Percentiles rank a stretch among this genome's conserved stretches.
Evolutionary conservation across 2,113 vertebrate genomes (phyloP).

Genomic region (Oceanites oceanicus): DNA sequence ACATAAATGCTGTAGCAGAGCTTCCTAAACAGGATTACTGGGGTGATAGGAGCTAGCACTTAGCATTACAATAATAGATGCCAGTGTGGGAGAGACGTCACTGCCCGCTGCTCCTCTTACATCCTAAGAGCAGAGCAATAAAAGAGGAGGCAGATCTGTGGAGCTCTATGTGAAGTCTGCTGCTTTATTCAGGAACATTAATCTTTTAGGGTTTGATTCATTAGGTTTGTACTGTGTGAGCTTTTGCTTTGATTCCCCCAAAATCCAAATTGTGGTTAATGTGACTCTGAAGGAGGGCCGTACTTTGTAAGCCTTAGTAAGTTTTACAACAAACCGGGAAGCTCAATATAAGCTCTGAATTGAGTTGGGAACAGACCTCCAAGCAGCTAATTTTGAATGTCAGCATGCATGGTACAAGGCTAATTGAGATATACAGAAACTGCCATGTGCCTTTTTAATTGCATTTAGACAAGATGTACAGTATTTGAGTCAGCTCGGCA

Average conservation of each 20-base stretch:
- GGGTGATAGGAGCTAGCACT: neutral
- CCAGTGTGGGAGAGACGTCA: neutral
- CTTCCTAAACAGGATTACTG: neutral
- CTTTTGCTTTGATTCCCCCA: neutral
- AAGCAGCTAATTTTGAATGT: neutral
- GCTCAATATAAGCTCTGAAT: neutral
- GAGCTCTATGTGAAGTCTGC: neutral
- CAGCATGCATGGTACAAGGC: neutral
- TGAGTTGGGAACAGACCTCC: neutral
- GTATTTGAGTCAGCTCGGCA: constrained; percentile 43
- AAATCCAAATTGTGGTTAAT: neutral
- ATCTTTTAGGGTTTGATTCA: neutral
- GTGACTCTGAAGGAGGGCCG: neutral
- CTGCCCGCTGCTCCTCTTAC: neutral
- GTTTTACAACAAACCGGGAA: neutral
- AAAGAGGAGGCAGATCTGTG: neutral
- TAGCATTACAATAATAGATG: neutral
- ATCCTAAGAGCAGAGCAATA: neutral
- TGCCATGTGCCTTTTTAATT: constrained; percentile 25
- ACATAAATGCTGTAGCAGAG: neutral
- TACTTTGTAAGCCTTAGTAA: neutral
- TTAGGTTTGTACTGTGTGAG: neutral
- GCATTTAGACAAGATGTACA: constrained; percentile 16
- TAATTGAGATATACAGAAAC: constrained; percentile 39
- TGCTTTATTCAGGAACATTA: neutral